A percentile compares a stretch with the other conserved stretches of the same genome.
Evolutionary conservation across 2,888 invertebrate genomes (phyloP).

Genomic region (Zaprionus bogoriensis): DNA sequence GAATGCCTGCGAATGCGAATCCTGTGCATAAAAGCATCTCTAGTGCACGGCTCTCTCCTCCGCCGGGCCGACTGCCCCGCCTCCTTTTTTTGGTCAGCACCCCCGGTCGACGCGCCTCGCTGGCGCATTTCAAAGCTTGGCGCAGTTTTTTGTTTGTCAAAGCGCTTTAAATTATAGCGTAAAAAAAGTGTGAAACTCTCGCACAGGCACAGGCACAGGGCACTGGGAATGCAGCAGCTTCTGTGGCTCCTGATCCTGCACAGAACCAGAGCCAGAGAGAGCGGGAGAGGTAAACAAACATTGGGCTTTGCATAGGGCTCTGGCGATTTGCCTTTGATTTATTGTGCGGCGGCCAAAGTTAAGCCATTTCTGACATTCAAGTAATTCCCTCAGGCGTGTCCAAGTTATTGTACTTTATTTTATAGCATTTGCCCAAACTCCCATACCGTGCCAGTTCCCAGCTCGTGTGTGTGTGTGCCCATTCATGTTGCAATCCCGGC

Average conservation of each 20-base stretch:
- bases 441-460: background rate
- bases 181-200: constrained; percentile 73
- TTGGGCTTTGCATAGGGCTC: constrained; percentile 29
- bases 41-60: constrained; percentile 39
- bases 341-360: constrained; percentile 45
- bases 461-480: background rate
- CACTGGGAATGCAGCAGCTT: no score
- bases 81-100: background rate
- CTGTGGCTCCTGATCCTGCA: constrained; percentile 8
- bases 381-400: constrained; percentile 63
- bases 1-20: constrained; percentile 67
- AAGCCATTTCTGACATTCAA: constrained; percentile 44
- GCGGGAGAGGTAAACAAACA: constrained; percentile 40
- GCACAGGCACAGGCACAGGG: no score
- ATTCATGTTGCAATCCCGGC: background rate
- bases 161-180: constrained; percentile 77
- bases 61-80: background rate
- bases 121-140: constrained; percentile 67
- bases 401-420: constrained; percentile 43
- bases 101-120: constrained; percentile 30
- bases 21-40: constrained; percentile 59
- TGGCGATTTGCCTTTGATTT: constrained; percentile 62
- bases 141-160: constrained; percentile 60
- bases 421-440: constrained; percentile 13
- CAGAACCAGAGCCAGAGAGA: background rate